phyloP scores from a whole-genome alignment of 1,140 invertebrate species.

The Bombus vancouverensis region DNA sequence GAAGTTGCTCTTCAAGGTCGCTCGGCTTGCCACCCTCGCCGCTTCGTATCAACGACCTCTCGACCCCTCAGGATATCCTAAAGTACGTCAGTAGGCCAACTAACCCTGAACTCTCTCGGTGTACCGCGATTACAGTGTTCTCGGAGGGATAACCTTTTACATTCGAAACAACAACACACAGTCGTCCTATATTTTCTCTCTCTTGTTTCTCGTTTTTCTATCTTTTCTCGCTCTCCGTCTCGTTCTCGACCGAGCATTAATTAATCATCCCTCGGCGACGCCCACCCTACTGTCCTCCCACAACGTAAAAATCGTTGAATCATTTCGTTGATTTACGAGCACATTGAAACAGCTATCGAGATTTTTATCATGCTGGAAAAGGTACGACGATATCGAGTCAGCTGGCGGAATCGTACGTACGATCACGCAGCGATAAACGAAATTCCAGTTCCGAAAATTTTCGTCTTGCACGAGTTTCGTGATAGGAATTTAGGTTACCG shows the following conservation, averaged over 20 bases:
- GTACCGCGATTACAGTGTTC: conserved; percentile 46
- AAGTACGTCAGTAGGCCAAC: conserved; percentile 80
- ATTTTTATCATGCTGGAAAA: background rate
- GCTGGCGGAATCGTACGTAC: no score
- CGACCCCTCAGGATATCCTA: conserved; percentile 72
- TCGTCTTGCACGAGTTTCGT: background rate
- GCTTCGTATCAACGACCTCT: conserved; percentile 78
- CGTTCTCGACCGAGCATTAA: background rate
- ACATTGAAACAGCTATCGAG: background rate
- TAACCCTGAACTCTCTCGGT: conserved; percentile 65
- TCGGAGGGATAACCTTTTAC: conserved; percentile 30
- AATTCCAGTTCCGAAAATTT: background rate
- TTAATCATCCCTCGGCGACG: background rate
- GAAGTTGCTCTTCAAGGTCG: conserved; percentile 76
- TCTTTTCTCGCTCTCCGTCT: background rate
- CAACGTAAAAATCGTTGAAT: conserved; percentile 16
- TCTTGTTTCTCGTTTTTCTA: background rate
- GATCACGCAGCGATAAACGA: background rate
- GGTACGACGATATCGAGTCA: background rate
- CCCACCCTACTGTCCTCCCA: no score
- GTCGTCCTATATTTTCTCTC: background rate
- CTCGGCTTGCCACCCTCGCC: conserved; percentile 61
- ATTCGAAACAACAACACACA: conserved; percentile 2
- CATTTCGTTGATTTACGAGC: conserved; percentile 30
- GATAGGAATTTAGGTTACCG: background rate